Percentiles rank a stretch among this genome's conserved stretches.
Evolutionary conservation across 2,797 vertebrate genomes (phyloP).

Genomic region (Tolypeutes matacus): DNA sequence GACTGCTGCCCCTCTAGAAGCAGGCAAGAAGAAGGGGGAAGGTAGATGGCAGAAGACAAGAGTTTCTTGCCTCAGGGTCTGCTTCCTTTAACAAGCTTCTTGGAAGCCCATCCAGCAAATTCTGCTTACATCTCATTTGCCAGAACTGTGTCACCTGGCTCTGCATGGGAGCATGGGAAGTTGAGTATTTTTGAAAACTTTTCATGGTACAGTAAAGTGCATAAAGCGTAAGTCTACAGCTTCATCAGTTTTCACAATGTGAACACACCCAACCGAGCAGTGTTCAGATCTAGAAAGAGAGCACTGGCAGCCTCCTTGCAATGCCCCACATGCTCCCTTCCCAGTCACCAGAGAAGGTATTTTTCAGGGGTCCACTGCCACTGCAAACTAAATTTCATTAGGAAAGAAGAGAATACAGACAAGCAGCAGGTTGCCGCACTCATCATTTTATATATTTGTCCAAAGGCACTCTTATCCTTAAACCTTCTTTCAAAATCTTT

Average conservation of each 20-base stretch:
- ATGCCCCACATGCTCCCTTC: not conserved
- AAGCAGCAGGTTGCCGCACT: not conserved
- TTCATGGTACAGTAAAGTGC: not conserved
- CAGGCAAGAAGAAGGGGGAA: not conserved
- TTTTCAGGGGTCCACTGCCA: not conserved
- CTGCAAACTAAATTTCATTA: not conserved
- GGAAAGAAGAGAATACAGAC: not conserved
- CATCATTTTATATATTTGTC: not conserved
- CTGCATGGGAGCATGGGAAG: not conserved
- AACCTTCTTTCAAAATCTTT: constrained; percentile 28
- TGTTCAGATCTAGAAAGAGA: not conserved
- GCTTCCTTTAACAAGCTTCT: not conserved
- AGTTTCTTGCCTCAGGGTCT: not conserved
- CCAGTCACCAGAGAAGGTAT: not conserved
- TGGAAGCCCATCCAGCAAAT: not conserved
- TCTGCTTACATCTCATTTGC: not conserved
- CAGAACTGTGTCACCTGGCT: not conserved
- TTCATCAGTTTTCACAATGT: not conserved
- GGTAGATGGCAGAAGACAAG: not conserved
- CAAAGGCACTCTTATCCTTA: not conserved
- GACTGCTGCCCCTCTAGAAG: not conserved
- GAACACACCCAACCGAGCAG: not conserved
- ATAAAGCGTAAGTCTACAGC: not conserved
- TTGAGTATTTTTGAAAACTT: not conserved
- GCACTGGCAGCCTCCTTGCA: not conserved